Conservation (phyloP, 2,797 vertebrate species). For the Chelon auratus region DNA sequence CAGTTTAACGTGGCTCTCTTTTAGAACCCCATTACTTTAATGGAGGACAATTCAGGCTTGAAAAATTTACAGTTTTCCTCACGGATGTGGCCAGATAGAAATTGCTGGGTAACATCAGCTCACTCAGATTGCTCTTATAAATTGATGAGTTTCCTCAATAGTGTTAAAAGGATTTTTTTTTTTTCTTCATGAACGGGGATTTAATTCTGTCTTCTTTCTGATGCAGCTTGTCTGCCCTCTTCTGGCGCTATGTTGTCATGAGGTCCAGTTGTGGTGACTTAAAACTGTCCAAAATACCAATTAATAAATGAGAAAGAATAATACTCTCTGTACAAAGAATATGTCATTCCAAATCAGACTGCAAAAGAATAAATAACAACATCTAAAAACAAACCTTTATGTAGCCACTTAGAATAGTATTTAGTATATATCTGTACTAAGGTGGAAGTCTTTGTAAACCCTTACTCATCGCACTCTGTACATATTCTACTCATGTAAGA, state of each 20-base stretch:
- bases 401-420: neutral
- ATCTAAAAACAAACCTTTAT: neutral
- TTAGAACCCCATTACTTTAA: constrained; percentile 81
- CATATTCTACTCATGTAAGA: neutral
- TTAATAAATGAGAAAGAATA: neutral
- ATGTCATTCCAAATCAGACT: neutral
- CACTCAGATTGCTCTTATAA: constrained; percentile 64
- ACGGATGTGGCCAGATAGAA: constrained; percentile 59
- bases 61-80: constrained; percentile 74
- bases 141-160: constrained; percentile 75
- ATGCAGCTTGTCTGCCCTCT: constrained; percentile 81
- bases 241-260: constrained; percentile 68
- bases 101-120: constrained; percentile 70
- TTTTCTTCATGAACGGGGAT: constrained; percentile 57
- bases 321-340: neutral
- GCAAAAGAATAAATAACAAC: neutral
- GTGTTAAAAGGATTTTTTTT: constrained; percentile 70
- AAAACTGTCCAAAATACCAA: neutral
- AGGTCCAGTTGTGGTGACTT: constrained; percentile 31
- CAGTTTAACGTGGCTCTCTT: constrained; percentile 75
- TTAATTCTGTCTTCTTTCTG: constrained; percentile 49
- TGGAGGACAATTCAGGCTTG: constrained; percentile 73
- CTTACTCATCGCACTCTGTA: neutral
- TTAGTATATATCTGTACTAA: neutral
- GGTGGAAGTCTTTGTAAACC: neutral